Evolutionary conservation across 2,888 invertebrate genomes (phyloP), one percentile per base, ranked within the genome.

Genomic region (Rhagonycha lutea): DNA sequence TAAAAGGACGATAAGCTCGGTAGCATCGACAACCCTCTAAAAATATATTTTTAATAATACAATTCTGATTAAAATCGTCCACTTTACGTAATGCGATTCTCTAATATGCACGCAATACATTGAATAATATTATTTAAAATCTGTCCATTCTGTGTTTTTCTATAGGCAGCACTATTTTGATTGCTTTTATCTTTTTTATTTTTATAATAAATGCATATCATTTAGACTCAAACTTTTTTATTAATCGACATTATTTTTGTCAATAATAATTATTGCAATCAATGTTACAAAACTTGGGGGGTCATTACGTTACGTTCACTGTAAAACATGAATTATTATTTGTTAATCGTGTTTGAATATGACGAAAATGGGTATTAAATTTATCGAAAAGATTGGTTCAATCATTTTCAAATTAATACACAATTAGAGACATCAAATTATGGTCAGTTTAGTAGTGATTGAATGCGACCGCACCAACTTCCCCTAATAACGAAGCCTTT

Each of bases 31-130:
- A 79, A 80, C 80, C 81, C 82, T 83, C 81, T 82, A 79, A 82
- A 83, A 82, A 65, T 65, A 65, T 81, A 82, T 83, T 83, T 83
- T 83, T 80, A 82, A 78, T 83, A 80, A 78, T 83, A 80, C 80
- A 82, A 82, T 84, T 83, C 79, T 78, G 80, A 81, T 76, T 76
- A 70, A 79, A 81, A 82, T 82, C 83, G 82, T 82, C 82, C 83
- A 83, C 83, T 84, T 82, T 82, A 80, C 81, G 79, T 83, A 83
- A 83, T 82, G 81, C 79, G 61, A 77, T 77, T 74, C 47, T 62
- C 14, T 60, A 47, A 47, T 67, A 80, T 24, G 80, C 84, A 83
- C 82, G 82, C 82, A 82, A 82, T 80, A 74, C 72, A 47, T 47
- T 79, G 74, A 77, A 72, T 78, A 77, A 72, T 78, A 61, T 67